Percentiles rank a stretch among this genome's conserved stretches.
Evolutionary conservation across 2,797 vertebrate species (phyloP).

Genomic region (Protosalanx chinensis): DNA sequence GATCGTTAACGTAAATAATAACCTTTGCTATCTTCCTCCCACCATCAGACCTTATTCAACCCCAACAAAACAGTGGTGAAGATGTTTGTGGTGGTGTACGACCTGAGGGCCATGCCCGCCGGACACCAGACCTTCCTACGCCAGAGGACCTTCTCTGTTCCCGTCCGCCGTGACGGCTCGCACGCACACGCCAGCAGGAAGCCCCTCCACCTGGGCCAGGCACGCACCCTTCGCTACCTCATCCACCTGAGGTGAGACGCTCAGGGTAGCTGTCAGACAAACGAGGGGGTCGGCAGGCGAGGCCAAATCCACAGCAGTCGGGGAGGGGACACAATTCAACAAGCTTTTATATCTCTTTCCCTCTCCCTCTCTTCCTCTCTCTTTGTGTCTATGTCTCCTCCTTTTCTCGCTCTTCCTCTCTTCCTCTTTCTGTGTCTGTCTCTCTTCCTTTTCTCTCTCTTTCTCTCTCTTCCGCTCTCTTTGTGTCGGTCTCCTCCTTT

Average conservation of each 20-base stretch:
- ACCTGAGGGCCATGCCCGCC: constrained; percentile 95
- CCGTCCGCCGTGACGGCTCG: constrained; percentile 83
- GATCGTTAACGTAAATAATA: not conserved
- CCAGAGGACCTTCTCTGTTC: constrained; percentile 98
- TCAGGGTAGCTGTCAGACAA: too few species aligned
- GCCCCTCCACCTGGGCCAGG: constrained; percentile 75
- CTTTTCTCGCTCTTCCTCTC: constrained; percentile 12
- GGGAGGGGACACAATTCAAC: not conserved
- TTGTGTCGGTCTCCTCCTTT: not conserved
- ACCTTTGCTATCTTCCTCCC: constrained; percentile 5
- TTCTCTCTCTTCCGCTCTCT: not conserved
- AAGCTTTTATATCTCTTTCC: not conserved
- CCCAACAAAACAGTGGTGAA: constrained; percentile 99
- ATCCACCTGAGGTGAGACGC: constrained; percentile 91
- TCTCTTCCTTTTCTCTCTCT: constrained; percentile 15
- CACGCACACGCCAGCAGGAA: constrained; percentile 84
- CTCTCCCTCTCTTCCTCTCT: not conserved
- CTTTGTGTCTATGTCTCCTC: not conserved
- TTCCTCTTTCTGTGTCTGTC: not conserved
- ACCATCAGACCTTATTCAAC: constrained; percentile 97
- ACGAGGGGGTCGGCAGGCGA: not conserved
- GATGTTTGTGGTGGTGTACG: constrained; percentile 99
- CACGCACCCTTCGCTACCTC: constrained; percentile 97
- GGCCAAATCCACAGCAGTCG: not conserved
- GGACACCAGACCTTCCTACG: constrained; percentile 99